Percentiles rank a stretch among this genome's conserved stretches.
These are phyloP conservation scores for Piprites chloris DNA, from an alignment of 2,113 vertebrate genomes.

Conservation along the genomic window DNA sequence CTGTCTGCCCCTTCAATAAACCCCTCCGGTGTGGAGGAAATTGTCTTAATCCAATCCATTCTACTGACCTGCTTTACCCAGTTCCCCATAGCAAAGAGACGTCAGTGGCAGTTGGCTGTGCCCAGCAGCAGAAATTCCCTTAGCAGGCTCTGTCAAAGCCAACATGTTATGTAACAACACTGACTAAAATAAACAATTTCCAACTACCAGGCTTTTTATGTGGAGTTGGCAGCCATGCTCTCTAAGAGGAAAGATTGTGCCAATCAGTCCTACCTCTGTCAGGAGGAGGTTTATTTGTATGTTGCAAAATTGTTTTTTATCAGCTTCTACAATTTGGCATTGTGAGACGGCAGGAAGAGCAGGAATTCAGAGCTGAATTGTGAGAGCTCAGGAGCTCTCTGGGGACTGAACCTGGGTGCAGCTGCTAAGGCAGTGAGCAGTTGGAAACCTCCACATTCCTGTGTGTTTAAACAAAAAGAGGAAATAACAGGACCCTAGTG, in stretches of 20 bases:
- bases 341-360: not conserved
- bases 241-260: not conserved
- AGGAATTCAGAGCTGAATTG: not conserved
- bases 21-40: not conserved
- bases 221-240: not conserved
- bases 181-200: not conserved
- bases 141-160: not conserved
- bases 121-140: not conserved
- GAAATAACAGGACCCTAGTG: not conserved
- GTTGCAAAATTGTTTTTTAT: not conserved
- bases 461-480: not conserved
- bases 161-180: not conserved
- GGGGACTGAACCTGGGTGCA: not conserved
- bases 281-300: not conserved
- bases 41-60: not conserved
- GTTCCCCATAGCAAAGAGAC: accelerated
- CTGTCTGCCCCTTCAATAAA: not conserved
- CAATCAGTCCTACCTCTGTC: not conserved
- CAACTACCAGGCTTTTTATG: not conserved
- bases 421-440: not conserved
- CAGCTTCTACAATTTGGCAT: not conserved
- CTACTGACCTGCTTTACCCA: accelerated
- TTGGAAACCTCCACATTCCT: not conserved
- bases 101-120: not conserved
- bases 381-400: not conserved